These are phyloP conservation scores for Anguilla rostrata DNA, from an alignment of 2,113 vertebrate genomes.

Conservation along the genomic window DNA sequence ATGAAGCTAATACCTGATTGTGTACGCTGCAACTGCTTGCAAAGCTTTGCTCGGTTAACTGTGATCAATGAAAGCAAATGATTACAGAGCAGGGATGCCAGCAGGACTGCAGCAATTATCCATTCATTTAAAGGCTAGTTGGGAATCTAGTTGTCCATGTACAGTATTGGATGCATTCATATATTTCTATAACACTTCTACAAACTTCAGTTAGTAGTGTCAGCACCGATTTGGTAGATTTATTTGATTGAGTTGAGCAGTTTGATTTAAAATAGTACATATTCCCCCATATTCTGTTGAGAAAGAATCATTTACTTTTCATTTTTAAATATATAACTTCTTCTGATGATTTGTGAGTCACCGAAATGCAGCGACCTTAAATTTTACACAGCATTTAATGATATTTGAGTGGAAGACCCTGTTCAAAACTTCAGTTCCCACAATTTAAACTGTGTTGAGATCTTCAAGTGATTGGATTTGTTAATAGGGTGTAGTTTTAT, in stretches of 20 bases:
- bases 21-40: constrained; percentile 62
- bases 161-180: constrained; percentile 18
- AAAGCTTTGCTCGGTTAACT: constrained; percentile 62
- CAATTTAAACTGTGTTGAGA: no score
- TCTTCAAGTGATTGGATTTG: background rate
- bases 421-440: background rate
- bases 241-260: no score
- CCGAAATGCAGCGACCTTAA: background rate
- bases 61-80: constrained; percentile 64
- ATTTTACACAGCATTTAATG: background rate
- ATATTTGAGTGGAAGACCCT: background rate
- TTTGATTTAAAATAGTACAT: background rate
- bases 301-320: background rate
- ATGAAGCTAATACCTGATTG: constrained; percentile 57
- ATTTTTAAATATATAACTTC: background rate
- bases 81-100: constrained; percentile 59
- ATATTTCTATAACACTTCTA: background rate
- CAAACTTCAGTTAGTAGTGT: background rate
- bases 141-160: constrained; percentile 48
- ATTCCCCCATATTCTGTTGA: background rate
- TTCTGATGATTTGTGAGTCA: background rate
- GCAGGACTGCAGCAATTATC: constrained; percentile 56
- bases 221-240: no score
- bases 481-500: background rate
- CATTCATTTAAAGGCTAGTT: constrained; percentile 55